Evolutionary conservation across 2,113 vertebrate genomes (phyloP).

Genomic region (Pithys albifrons): DNA sequence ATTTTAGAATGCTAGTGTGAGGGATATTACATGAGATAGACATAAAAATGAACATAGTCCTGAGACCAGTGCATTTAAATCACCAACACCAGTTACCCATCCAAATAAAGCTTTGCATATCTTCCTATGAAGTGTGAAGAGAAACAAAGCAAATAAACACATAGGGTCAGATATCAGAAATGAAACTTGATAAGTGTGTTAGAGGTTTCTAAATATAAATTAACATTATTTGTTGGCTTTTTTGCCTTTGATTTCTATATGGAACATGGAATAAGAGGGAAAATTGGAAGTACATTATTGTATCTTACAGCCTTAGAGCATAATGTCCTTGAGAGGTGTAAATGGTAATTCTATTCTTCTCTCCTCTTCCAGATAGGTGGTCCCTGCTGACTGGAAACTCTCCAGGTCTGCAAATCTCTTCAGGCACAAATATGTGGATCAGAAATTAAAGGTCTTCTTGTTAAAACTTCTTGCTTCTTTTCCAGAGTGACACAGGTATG

Average conservation of each 20-base stretch:
- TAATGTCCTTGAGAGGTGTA: neutral
- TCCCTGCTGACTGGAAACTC: neutral
- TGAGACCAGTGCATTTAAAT: neutral
- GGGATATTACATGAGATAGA: neutral
- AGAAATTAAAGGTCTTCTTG: neutral
- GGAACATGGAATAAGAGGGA: neutral
- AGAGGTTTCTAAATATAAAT: neutral
- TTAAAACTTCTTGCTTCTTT: neutral
- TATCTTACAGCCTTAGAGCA: neutral
- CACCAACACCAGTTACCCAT: neutral
- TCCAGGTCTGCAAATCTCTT: neutral
- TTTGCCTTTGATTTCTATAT: neutral
- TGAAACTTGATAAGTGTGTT: neutral
- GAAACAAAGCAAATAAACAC: neutral
- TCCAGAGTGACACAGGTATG: neutral
- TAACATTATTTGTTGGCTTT: neutral
- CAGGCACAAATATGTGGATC: neutral
- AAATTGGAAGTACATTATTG: neutral
- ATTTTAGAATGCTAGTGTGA: neutral
- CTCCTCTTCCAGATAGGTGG: neutral
- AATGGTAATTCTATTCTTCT: neutral
- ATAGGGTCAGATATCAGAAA: neutral
- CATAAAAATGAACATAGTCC: neutral
- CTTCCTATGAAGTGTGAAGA: neutral
- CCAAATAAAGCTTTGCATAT: neutral